phyloP scores from a whole-genome alignment of 53 echinoderm and acorn worm genomes.

The Temnopleurus reevesii region DNA sequence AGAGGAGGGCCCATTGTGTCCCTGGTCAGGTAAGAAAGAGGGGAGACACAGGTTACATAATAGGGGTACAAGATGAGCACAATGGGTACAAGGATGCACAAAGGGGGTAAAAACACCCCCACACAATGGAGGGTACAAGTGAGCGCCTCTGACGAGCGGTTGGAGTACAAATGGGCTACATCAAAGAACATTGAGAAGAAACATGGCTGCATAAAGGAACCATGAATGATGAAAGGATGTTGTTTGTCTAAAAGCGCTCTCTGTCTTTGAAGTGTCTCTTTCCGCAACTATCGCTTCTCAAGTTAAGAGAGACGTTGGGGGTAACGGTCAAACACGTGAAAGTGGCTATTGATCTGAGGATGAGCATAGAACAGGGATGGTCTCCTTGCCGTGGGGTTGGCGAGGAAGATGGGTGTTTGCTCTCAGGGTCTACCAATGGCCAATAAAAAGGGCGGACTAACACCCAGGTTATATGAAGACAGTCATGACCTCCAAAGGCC shows the following conservation, averaged over 20 bases:
- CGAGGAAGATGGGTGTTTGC: background rate
- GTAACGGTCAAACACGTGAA: background rate
- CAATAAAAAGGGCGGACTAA: background rate
- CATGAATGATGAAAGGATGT: constrained; percentile 7
- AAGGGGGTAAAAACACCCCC: background rate
- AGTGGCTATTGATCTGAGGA: constrained; percentile 30
- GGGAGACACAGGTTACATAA: constrained; percentile 38
- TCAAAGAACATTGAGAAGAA: background rate
- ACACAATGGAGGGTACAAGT: background rate
- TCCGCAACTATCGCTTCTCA: background rate
- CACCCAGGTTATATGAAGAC: background rate
- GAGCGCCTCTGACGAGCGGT: background rate
- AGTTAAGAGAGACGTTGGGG: background rate
- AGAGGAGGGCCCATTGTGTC: background rate
- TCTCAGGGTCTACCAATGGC: background rate
- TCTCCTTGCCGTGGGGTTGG: background rate
- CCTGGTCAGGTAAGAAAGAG: background rate
- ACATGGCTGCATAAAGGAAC: background rate
- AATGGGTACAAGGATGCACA: background rate
- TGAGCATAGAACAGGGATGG: background rate
- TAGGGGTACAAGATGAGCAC: constrained; percentile 34
- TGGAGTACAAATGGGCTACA: background rate
- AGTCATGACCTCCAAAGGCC: background rate
- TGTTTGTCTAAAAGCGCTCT: constrained; percentile 39
- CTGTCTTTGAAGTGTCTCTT: background rate